phyloP scores from a whole-genome alignment of 2,888 invertebrate species.

The Liodrosophila aerea region DNA sequence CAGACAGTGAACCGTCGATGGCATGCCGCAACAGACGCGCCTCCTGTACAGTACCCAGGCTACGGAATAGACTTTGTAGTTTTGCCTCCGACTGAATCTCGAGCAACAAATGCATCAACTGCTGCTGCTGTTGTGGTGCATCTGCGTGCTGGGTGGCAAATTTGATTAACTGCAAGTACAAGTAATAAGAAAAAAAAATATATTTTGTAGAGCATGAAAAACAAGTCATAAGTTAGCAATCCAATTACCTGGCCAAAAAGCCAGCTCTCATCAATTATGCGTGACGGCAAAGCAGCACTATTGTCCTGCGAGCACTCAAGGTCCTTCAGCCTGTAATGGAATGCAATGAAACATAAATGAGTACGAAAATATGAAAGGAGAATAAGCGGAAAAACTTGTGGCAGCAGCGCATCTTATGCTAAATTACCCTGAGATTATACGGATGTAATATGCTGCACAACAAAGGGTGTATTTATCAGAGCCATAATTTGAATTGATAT shows the following conservation, averaged over 20 bases:
- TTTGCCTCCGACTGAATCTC: constrained; percentile 82
- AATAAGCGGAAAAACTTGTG: not conserved
- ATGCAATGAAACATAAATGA: constrained; percentile 57
- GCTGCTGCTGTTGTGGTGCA: constrained; percentile 75
- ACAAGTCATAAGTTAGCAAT: constrained; percentile 47
- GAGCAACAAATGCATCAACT: constrained; percentile 78
- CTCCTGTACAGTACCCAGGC: constrained; percentile 63
- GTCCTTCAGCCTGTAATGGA: constrained; percentile 61
- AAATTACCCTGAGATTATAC: too few relatives aligned
- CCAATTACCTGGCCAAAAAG: constrained; percentile 80
- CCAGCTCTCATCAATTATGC: constrained; percentile 82
- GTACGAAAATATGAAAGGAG: constrained; percentile 23
- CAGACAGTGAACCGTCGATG: constrained; percentile 83
- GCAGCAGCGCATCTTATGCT: not conserved
- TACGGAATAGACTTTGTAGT: constrained; percentile 83
- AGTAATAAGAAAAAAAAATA: too few relatives aligned
- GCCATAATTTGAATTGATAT: too few relatives aligned
- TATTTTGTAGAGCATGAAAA: not conserved
- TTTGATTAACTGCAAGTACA: constrained; percentile 79
- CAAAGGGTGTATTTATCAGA: too few relatives aligned
- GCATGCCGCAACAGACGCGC: constrained; percentile 83
- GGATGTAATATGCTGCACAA: too few relatives aligned
- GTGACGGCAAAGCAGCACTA: constrained; percentile 57
- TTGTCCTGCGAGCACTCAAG: constrained; percentile 57
- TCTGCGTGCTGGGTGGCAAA: constrained; percentile 75